These are phyloP conservation scores for Diloba caeruleocephala DNA, from an alignment of 2,888 invertebrate genomes.

Conservation along the genomic window DNA sequence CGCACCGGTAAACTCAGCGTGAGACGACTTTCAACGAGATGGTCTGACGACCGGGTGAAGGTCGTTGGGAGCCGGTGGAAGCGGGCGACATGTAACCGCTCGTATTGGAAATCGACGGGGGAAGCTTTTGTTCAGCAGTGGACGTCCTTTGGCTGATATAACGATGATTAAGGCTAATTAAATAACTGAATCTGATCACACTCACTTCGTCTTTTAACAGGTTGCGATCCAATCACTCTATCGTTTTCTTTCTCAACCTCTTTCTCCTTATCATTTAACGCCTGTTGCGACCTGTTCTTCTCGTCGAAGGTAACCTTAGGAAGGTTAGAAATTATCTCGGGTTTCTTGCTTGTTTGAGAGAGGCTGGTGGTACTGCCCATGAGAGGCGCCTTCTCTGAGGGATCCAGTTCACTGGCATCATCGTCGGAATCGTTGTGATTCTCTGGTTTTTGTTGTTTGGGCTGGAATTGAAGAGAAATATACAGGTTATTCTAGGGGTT, in stretches of 20 bases:
- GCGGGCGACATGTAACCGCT: no score
- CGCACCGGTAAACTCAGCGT: no score
- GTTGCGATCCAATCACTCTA: slow-evolving; percentile 77
- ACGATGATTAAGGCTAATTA: neutral
- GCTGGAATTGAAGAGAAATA: slow-evolving; percentile 65
- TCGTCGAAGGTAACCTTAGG: slow-evolving; percentile 77
- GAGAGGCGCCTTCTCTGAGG: slow-evolving; percentile 83
- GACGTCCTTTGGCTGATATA: no score
- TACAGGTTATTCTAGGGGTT: neutral
- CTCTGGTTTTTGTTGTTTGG: slow-evolving; percentile 65
- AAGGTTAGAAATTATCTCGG: slow-evolving; percentile 82
- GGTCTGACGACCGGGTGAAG: no score
- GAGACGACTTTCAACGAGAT: no score
- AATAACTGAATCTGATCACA: slow-evolving; percentile 34
- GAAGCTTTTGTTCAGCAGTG: no score
- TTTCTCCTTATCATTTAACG: slow-evolving; percentile 61
- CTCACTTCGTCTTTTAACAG: slow-evolving; percentile 84
- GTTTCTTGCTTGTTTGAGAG: slow-evolving; percentile 69
- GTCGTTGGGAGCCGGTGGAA: no score
- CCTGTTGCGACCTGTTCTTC: slow-evolving; percentile 65
- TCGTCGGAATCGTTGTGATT: slow-evolving; percentile 76
- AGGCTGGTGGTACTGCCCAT: slow-evolving; percentile 81
- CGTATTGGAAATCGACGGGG: no score
- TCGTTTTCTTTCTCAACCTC: slow-evolving; percentile 60
- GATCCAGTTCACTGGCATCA: slow-evolving; percentile 79